Evolutionary conservation across 53 echinoderm and acorn worm species (phyloP).

Genomic region (Echinarachnius parma): DNA sequence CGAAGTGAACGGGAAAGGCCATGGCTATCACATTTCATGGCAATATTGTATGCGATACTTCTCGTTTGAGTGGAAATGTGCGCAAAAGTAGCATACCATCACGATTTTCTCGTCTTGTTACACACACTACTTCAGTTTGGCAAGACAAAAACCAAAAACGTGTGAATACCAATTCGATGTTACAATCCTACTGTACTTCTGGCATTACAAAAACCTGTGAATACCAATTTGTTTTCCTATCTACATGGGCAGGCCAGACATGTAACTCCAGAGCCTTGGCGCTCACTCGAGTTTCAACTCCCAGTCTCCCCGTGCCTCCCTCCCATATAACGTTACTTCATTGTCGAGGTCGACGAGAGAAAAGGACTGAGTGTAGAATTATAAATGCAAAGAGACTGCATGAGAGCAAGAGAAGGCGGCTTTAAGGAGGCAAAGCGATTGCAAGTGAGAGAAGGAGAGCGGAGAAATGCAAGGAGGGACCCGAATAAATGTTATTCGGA

Average conservation of each 20-base stretch:
- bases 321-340: too few relatives aligned
- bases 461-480: background rate
- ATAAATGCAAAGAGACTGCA: background rate
- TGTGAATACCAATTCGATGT: too few relatives aligned
- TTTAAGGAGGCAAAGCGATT: constrained; percentile 2
- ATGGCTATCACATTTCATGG: too few relatives aligned
- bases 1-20: too few relatives aligned
- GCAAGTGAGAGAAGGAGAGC: background rate
- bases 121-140: too few relatives aligned
- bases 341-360: constrained; percentile 1
- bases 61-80: too few relatives aligned
- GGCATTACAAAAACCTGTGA: constrained; percentile 35
- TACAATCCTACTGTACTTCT: too few relatives aligned
- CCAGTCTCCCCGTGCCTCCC: background rate
- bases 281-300: constrained; percentile 30
- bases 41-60: too few relatives aligned
- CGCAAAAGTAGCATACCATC: too few relatives aligned
- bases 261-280: constrained; percentile 38
- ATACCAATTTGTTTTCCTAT: constrained; percentile 45
- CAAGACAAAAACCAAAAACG: too few relatives aligned
- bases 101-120: too few relatives aligned
- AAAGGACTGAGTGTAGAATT: background rate
- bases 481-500: constrained; percentile 2
- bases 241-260: constrained; percentile 16
- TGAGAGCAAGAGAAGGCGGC: background rate